A percentile compares a stretch with the other conserved stretches of the same genome.
Evolutionary conservation across 2,797 vertebrate genomes (phyloP).

Genomic region (Amphiprion clarkii): DNA sequence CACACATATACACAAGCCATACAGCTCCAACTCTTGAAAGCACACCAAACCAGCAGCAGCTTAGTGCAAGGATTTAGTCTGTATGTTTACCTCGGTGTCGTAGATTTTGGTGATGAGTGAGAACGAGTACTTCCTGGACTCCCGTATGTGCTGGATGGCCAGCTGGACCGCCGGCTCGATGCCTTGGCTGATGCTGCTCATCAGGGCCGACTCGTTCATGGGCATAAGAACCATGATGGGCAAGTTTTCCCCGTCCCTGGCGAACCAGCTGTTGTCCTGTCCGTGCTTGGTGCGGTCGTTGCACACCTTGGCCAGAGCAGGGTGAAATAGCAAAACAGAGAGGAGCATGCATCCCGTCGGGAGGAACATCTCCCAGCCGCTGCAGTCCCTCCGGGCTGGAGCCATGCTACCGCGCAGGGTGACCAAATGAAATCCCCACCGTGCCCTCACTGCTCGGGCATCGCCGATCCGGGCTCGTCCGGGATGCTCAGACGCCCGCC

Average conservation of each 20-base stretch:
- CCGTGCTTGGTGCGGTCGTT: slow-evolving; percentile 87
- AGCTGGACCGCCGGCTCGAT: slow-evolving; percentile 88
- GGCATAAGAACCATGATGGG: slow-evolving; percentile 91
- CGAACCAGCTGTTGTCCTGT: slow-evolving; percentile 87
- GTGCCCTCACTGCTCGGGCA: slow-evolving; percentile 80
- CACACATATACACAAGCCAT: slow-evolving; percentile 6
- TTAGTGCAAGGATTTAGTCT: slow-evolving; percentile 32
- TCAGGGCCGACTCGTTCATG: slow-evolving; percentile 89
- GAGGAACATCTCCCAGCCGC: slow-evolving; percentile 83
- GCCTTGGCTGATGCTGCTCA: slow-evolving; percentile 90
- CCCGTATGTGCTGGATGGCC: slow-evolving; percentile 88
- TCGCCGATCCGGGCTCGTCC: slow-evolving; percentile 74
- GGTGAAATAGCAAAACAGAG: slow-evolving; percentile 76
- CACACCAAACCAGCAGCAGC: slow-evolving; percentile 31
- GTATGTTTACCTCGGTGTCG: slow-evolving; percentile 86
- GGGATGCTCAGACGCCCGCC: slow-evolving; percentile 70
- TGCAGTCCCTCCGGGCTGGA: slow-evolving; percentile 86
- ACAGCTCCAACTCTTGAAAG: slow-evolving; percentile 34
- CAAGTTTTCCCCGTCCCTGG: slow-evolving; percentile 84
- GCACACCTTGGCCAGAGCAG: slow-evolving; percentile 84
- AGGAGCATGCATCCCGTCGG: slow-evolving; percentile 85
- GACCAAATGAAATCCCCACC: slow-evolving; percentile 77
- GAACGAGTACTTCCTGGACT: slow-evolving; percentile 87
- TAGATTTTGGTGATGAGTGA: slow-evolving; percentile 90
- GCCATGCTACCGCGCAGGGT: slow-evolving; percentile 84